Evolutionary conservation across 2,797 vertebrate species (phyloP).

Genomic region (Rhinella marina): DNA sequence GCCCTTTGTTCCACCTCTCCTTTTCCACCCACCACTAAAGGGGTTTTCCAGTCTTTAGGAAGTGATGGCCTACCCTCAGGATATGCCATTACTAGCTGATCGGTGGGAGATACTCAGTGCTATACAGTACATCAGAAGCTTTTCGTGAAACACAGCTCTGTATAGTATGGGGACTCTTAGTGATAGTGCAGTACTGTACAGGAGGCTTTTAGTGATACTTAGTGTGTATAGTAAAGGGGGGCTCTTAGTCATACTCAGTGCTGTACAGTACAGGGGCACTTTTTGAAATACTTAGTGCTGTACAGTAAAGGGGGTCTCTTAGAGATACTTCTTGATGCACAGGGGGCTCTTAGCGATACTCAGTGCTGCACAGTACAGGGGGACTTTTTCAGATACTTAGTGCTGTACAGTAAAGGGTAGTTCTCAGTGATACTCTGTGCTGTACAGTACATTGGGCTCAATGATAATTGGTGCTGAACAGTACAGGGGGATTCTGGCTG

Average conservation of each 20-base stretch:
- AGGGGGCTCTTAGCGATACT: neutral
- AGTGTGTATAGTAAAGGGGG: neutral
- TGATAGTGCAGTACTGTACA: neutral
- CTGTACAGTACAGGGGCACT: neutral
- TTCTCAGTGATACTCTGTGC: neutral
- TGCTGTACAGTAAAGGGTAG: neutral
- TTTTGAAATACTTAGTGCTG: neutral
- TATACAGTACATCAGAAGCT: neutral
- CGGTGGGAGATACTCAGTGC: neutral
- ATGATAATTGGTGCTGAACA: neutral
- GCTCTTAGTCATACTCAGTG: neutral
- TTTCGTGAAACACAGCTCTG: neutral
- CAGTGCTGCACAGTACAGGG: neutral
- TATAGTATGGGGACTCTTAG: neutral
- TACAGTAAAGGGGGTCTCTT: neutral
- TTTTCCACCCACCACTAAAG: no score
- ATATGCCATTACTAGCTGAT: no score
- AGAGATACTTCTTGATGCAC: no score
- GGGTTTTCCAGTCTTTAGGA: no score
- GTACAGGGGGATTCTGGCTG: neutral
- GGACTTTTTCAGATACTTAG: neutral
- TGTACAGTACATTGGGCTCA: neutral
- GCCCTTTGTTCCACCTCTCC: no score
- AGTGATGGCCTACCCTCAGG: no score
- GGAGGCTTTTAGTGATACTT: neutral